These are phyloP conservation scores for Drosophila cyrtoloma DNA, from an alignment of 2,888 invertebrate genomes.

Conservation along the genomic window DNA sequence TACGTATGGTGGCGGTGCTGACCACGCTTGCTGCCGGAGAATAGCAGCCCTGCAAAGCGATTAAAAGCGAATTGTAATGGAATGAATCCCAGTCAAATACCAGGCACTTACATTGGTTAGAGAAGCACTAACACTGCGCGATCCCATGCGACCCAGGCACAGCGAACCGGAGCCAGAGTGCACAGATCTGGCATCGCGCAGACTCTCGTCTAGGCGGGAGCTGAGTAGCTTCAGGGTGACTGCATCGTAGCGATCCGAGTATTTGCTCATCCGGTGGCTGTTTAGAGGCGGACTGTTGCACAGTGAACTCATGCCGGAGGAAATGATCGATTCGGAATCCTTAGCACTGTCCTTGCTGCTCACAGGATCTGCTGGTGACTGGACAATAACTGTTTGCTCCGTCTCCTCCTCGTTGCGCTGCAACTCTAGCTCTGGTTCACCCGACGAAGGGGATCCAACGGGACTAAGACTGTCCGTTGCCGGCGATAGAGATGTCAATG, in stretches of 20 bases:
- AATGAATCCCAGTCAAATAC: background rate
- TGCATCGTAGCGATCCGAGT: constrained; percentile 83
- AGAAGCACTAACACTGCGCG: constrained; percentile 78
- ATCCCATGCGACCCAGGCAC: constrained; percentile 71
- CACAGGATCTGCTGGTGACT: constrained; percentile 42
- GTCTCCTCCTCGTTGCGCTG: constrained; percentile 29
- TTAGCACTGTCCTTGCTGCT: constrained; percentile 82
- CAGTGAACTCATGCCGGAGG: constrained; percentile 84
- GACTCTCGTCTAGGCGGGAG: constrained; percentile 76
- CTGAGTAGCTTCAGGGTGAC: constrained; percentile 79
- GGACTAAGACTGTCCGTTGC: constrained; percentile 47
- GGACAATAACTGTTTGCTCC: constrained; percentile 12
- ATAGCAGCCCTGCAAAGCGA: constrained; percentile 88
- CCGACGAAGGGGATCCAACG: constrained; percentile 65
- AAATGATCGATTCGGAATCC: constrained; percentile 82
- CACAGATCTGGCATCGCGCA: constrained; percentile 78
- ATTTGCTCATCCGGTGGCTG: constrained; percentile 79
- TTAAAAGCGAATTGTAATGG: background rate
- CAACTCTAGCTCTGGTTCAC: constrained; percentile 52
- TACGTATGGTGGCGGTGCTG: constrained; percentile 89
- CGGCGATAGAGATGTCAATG: constrained; percentile 55
- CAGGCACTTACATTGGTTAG: constrained; percentile 81
- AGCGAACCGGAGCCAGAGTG: constrained; percentile 77
- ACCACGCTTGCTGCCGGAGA: constrained; percentile 90
- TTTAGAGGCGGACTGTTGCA: constrained; percentile 82